Conservation (phyloP, 2,888 invertebrate genomes). For the Heliconius cydno region DNA sequence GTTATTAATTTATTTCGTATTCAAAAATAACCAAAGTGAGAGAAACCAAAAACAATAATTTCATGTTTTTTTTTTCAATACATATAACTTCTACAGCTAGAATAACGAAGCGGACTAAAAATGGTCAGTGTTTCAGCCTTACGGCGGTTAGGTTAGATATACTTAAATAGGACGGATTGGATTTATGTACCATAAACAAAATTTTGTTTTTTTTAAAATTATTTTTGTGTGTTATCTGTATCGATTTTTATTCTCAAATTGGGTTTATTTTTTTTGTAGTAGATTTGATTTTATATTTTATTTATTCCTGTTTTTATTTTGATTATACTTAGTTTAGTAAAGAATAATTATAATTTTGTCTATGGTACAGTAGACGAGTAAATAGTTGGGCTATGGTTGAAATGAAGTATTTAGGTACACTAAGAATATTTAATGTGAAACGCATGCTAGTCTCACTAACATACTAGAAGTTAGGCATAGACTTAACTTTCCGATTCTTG, state of each 20-base stretch:
- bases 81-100: constrained; percentile 43
- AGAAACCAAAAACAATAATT: constrained; percentile 41
- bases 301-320: not conserved
- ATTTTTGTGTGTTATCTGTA: not conserved
- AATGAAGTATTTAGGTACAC: constrained; percentile 63
- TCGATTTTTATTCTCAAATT: not conserved
- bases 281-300: not conserved
- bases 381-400: constrained; percentile 76
- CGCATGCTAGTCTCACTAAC: constrained; percentile 80
- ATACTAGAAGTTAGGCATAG: constrained; percentile 58
- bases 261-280: not conserved
- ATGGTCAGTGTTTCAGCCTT: constrained; percentile 45
- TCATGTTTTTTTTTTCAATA: constrained; percentile 38
- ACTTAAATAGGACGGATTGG: constrained; percentile 41
- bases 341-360: constrained; percentile 51
- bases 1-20: constrained; percentile 5
- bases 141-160: constrained; percentile 45
- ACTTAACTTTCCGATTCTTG: constrained; percentile 47
- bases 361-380: constrained; percentile 58
- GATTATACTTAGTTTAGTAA: not conserved
- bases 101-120: constrained; percentile 43
- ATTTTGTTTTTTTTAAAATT: constrained; percentile 15
- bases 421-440: constrained; percentile 58
- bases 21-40: constrained; percentile 3
- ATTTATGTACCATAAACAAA: constrained; percentile 49